Percentiles rank a stretch among this genome's conserved stretches.
Conservation (phyloP, 64 coral and sea anemone genomes). For the Stichodactyla helianthus region DNA sequence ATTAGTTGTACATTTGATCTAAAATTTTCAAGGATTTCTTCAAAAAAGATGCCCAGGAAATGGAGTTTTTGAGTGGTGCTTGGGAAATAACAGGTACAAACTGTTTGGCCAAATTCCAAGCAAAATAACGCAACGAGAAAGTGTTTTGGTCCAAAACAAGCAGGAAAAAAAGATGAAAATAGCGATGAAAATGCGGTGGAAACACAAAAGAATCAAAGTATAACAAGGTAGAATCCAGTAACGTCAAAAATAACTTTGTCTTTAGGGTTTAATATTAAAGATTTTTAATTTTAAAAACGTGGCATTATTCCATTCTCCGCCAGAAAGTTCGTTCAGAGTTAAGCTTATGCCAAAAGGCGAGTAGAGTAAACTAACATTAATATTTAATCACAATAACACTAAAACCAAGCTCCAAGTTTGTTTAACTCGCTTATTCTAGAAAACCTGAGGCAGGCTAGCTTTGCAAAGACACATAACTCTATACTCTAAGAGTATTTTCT, state of each 20-base stretch:
- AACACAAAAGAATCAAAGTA: not conserved
- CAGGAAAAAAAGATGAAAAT: not conserved
- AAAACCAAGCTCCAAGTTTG: slow-evolving; percentile 14
- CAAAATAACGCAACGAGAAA: not conserved
- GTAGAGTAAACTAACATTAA: not conserved
- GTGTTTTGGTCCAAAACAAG: not conserved
- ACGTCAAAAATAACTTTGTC: not conserved
- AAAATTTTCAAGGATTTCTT: not conserved
- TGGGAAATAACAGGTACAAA: not conserved
- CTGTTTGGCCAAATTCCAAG: not conserved
- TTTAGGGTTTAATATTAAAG: not conserved
- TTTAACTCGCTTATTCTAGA: slow-evolving; percentile 1
- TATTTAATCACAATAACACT: slow-evolving; percentile 16
- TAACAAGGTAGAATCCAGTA: not conserved
- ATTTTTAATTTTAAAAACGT: not conserved
- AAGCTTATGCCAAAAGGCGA: not conserved
- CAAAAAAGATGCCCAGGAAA: not conserved
- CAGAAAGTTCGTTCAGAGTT: not conserved
- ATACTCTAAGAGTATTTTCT: slow-evolving; percentile 1
- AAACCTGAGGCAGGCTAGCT: not conserved
- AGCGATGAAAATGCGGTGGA: not conserved
- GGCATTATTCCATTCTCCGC: not conserved
- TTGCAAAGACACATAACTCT: not conserved
- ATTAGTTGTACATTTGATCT: not conserved
- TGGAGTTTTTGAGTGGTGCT: not conserved